phyloP scores from a whole-genome alignment of 2,888 invertebrate genomes.

The Acanthosepion pharaonis region DNA sequence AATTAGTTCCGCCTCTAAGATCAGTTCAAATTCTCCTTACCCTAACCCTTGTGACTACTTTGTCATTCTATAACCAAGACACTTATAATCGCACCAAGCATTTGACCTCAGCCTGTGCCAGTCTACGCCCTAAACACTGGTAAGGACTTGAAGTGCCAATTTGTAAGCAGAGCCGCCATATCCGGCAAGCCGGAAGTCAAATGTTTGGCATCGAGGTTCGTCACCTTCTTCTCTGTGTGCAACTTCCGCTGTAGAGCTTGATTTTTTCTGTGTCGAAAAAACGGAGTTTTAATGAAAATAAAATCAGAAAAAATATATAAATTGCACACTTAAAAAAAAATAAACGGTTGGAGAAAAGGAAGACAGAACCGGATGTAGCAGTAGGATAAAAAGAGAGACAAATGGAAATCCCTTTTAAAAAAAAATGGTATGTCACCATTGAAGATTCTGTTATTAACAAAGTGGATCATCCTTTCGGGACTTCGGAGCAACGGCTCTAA shows the following conservation, averaged over 20 bases:
- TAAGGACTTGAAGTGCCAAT: neutral
- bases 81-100: neutral
- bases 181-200: neutral
- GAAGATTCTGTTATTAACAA: neutral
- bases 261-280: neutral
- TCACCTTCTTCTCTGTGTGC: neutral
- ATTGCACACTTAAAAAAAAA: too few species aligned
- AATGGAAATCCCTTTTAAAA: neutral
- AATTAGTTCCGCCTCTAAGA: neutral
- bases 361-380: neutral
- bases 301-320: neutral
- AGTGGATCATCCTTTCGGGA: neutral
- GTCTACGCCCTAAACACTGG: neutral
- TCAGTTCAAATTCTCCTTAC: too few species aligned
- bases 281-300: neutral
- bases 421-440: neutral
- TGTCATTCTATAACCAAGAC: neutral
- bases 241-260: neutral
- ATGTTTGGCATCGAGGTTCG: slow-evolving; percentile 1
- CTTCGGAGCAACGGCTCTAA: neutral
- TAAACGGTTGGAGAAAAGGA: neutral
- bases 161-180: neutral
- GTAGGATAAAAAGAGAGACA: neutral
- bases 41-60: neutral
- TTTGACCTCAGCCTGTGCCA: neutral